phyloP scores from a whole-genome alignment of 2,888 invertebrate species.

The Tetramorium bicarinatum region DNA sequence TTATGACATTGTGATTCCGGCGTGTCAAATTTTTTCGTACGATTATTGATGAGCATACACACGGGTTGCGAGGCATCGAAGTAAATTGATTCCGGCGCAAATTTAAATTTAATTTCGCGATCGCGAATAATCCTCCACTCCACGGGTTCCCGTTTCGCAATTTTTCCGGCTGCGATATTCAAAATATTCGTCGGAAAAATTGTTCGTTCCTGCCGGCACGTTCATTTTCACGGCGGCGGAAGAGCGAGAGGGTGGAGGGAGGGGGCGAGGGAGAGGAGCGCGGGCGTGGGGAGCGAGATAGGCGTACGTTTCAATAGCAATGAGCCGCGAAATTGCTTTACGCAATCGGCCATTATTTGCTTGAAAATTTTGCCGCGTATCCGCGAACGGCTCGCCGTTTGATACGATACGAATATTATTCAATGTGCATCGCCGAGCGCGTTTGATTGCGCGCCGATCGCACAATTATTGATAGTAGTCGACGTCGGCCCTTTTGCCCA shows the following conservation, averaged over 20 bases:
- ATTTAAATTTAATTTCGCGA: slow-evolving; percentile 47
- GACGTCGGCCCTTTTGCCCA: slow-evolving; percentile 38
- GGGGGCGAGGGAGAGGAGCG: not conserved
- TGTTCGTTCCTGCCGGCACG: slow-evolving; percentile 62
- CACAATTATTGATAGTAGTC: slow-evolving; percentile 73
- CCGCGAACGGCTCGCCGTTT: slow-evolving; percentile 70
- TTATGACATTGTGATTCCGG: slow-evolving; percentile 22
- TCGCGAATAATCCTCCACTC: slow-evolving; percentile 19
- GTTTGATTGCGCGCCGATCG: slow-evolving; percentile 76
- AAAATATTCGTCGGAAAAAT: slow-evolving; percentile 66
- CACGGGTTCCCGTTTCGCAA: slow-evolving; percentile 21
- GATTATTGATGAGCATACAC: not conserved
- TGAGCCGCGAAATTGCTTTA: slow-evolving; percentile 82
- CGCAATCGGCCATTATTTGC: slow-evolving; percentile 80
- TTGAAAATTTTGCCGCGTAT: slow-evolving; percentile 75
- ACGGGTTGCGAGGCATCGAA: slow-evolving; percentile 25
- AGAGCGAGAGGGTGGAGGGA: not conserved
- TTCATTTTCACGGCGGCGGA: slow-evolving; percentile 55
- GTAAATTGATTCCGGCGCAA: slow-evolving; percentile 30
- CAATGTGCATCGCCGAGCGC: slow-evolving; percentile 77
- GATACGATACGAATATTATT: slow-evolving; percentile 81
- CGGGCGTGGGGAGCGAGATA: not conserved
- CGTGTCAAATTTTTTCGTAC: no score
- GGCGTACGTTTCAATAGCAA: slow-evolving; percentile 77
- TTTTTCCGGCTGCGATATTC: slow-evolving; percentile 46